A percentile compares a stretch with the other conserved stretches of the same genome.
Evolutionary conservation across 2,113 vertebrate genomes (phyloP).

Genomic region (Hypanus sabinus): DNA sequence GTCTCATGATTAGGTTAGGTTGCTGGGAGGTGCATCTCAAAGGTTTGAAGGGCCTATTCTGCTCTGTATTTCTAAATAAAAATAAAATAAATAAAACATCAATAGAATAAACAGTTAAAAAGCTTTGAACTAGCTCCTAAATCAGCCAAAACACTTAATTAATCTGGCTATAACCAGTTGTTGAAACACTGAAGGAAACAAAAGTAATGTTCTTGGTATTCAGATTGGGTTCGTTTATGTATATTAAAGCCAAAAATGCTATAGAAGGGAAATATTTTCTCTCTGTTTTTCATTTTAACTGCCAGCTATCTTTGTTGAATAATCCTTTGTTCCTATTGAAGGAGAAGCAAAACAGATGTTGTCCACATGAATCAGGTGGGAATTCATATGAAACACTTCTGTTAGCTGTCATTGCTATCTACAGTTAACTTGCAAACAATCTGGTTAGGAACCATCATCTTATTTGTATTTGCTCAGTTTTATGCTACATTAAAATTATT

Average conservation of each 20-base stretch:
- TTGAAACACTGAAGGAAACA: slow-evolving; percentile 22
- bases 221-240: slow-evolving; percentile 28
- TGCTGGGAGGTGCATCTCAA: too few relatives aligned
- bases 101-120: background rate
- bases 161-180: background rate
- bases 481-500: background rate
- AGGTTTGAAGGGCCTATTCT: too few relatives aligned
- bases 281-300: slow-evolving; percentile 30
- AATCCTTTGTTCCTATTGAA: slow-evolving; percentile 15
- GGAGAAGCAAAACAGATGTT: slow-evolving; percentile 29
- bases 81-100: background rate
- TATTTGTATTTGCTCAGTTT: background rate
- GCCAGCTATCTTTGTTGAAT: slow-evolving; percentile 29
- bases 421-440: slow-evolving; percentile 5
- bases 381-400: background rate
- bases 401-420: background rate
- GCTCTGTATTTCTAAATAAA: too few relatives aligned
- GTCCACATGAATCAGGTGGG: slow-evolving; percentile 21
- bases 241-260: background rate
- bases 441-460: background rate
- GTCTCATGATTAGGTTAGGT: too few relatives aligned
- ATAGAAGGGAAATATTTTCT: slow-evolving; percentile 20
- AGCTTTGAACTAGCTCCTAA: slow-evolving; percentile 9
- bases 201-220: slow-evolving; percentile 33
- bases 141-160: background rate